These are phyloP conservation scores for Keiferia lycopersicella DNA, from an alignment of 2,888 invertebrate genomes.

Conservation along the genomic window DNA sequence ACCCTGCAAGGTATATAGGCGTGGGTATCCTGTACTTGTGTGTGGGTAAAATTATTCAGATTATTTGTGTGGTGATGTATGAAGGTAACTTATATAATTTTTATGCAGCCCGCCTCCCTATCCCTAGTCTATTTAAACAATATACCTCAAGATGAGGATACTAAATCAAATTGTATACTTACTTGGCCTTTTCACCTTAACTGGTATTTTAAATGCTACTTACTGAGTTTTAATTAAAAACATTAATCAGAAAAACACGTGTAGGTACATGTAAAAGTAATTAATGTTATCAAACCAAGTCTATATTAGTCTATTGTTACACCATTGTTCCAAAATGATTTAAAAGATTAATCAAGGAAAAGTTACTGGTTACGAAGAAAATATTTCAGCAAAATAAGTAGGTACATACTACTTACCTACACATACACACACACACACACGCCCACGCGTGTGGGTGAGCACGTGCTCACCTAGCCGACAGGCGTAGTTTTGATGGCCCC, in stretches of 20 bases:
- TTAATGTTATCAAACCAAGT: conserved; percentile 20
- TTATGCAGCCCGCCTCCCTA: not conserved
- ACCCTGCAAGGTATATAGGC: too few species aligned
- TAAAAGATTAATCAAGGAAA: conserved; percentile 18
- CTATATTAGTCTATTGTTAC: conserved; percentile 20
- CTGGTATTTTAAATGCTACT: conserved; percentile 19
- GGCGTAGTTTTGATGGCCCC: too few species aligned
- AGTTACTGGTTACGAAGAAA: not conserved
- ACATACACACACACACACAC: too few species aligned
- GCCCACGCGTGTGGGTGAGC: too few species aligned
- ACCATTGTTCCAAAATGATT: conserved; percentile 19
- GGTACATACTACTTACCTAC: too few species aligned
- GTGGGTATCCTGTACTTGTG: too few species aligned
- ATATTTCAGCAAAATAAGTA: too few species aligned
- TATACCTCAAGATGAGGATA: not conserved
- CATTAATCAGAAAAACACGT: conserved; percentile 23
- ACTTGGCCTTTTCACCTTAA: conserved; percentile 16
- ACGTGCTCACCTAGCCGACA: too few species aligned
- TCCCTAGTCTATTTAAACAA: not conserved
- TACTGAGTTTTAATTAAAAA: conserved; percentile 23
- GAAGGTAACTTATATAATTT: not conserved
- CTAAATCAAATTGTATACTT: conserved; percentile 10
- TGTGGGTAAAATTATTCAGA: too few species aligned
- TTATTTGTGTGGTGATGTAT: too few species aligned
- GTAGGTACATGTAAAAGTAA: conserved; percentile 19